Evolutionary conservation across 1,140 invertebrate genomes (phyloP).

Genomic region (Caenorhabditis brenneri): DNA sequence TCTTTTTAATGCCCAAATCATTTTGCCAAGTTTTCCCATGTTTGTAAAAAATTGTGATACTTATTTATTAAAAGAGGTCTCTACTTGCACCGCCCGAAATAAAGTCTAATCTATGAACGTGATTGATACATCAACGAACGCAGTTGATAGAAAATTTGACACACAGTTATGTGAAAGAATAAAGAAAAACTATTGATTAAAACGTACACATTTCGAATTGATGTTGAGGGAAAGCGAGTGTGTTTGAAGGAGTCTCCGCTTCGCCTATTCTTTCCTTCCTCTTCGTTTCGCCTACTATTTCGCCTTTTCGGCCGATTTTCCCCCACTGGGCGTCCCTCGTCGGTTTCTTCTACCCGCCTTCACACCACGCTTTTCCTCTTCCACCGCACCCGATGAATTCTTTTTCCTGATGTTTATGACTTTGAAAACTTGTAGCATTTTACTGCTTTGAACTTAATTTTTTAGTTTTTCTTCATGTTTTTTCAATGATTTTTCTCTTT

Average conservation of each 20-base stretch:
- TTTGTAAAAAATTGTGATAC: constrained; percentile 38
- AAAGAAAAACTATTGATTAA: constrained; percentile 7
- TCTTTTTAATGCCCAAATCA: not conserved
- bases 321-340: not conserved
- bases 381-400: not conserved
- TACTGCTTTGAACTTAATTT: too few species aligned
- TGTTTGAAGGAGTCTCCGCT: constrained; percentile 17
- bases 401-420: too few species aligned
- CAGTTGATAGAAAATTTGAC: too few species aligned
- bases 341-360: constrained; percentile 15
- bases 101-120: not conserved
- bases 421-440: too few species aligned
- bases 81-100: not conserved
- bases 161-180: not conserved
- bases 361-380: not conserved
- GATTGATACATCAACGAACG: not conserved
- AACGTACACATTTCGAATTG: constrained; percentile 2
- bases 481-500: too few species aligned
- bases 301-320: not conserved
- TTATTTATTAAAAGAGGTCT: not conserved
- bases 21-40: not conserved
- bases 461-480: too few species aligned
- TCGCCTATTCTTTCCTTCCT: not conserved
- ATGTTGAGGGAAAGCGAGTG: not conserved
- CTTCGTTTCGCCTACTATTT: not conserved